phyloP scores from a whole-genome alignment of 2,888 invertebrate species.

The Eurytoma adleriae region DNA sequence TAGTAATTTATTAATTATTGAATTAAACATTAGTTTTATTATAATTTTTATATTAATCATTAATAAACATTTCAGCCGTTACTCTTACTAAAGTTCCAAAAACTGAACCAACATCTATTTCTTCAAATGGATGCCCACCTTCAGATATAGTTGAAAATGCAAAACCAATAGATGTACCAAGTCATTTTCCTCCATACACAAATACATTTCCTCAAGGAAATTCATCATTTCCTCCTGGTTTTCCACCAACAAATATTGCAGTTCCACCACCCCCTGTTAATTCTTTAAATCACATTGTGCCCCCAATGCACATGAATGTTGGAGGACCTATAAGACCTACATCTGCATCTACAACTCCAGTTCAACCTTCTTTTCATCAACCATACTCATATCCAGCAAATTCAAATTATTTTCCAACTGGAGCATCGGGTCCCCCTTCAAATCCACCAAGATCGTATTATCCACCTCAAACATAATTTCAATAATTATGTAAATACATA shows the following conservation, averaged over 20 bases:
- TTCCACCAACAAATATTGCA: conserved; percentile 72
- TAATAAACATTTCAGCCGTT: conserved; percentile 56
- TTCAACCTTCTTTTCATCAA: conserved; percentile 64
- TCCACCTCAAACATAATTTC: conserved; percentile 68
- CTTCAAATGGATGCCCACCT: conserved; percentile 70
- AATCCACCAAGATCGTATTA: conserved; percentile 69
- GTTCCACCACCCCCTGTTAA: conserved; percentile 73
- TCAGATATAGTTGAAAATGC: conserved; percentile 66
- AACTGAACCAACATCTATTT: conserved; percentile 63
- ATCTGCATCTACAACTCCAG: conserved; percentile 61
- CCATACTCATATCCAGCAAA: conserved; percentile 71
- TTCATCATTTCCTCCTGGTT: conserved; percentile 70
- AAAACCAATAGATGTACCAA: conserved; percentile 67
- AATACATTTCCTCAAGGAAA: conserved; percentile 66
- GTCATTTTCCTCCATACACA: conserved; percentile 70
- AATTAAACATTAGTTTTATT: background rate
- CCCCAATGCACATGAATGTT: conserved; percentile 52
- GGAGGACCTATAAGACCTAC: conserved; percentile 61
- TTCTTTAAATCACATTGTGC: conserved; percentile 71
- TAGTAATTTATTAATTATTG: background rate
- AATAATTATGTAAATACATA: conserved; percentile 20
- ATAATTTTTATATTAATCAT: conserved; percentile 5
- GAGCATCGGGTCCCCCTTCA: conserved; percentile 66
- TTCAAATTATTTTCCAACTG: conserved; percentile 69
- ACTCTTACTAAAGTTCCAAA: conserved; percentile 70